Evolutionary conservation across 2,113 vertebrate genomes (phyloP), one percentile per base, ranked within the genome.

Genomic region (Haemorhous mexicanus): DNA sequence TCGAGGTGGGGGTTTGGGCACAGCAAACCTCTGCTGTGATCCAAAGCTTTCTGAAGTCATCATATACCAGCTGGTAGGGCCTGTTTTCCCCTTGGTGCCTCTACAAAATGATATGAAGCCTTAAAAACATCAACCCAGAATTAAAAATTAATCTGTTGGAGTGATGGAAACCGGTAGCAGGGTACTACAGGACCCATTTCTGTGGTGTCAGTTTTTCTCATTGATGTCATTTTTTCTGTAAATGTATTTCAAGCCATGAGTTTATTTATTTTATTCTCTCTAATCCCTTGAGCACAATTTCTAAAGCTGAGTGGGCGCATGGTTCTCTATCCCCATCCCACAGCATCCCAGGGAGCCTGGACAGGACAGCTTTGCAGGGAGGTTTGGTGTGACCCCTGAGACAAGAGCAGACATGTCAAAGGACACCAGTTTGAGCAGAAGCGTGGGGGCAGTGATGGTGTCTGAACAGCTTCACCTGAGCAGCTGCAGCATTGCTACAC

Each of bases 1-100:
- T 10, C 27, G 21, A 32, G 11, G 3, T 18, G 13, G 28, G 11
- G 11, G 0, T 8, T 41, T 82, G 23, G 39, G n/a, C 1, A 1
- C 52, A 33, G 26, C 27, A 61, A 66, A 22, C 7, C 2, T 9
- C 43, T 56, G 16, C 11, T 52, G 10, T 26, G 24, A 33, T 78
- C 23, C 33, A 37, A 14, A 84, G 59, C n/a, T 35, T 66, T 82
- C 33, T 67, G 58, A 81, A 78, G 35, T 55, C 62, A 58, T 4
- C 19, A 10, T 5, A 8, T 13, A 33, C 23, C 11, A 35, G 13
- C 27, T 81, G 21, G 24, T 52, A 61, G 10, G n/a, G 4, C 8
- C 23, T 13, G 1, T 17, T 41, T 66, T 53, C 13, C 66, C 2
- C 16, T 41, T 35, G 2, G 6, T 62, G 14, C 21, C 23, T 68